Conservation (phyloP, 2,888 invertebrate genomes). For the Cephus pygmeus region DNA sequence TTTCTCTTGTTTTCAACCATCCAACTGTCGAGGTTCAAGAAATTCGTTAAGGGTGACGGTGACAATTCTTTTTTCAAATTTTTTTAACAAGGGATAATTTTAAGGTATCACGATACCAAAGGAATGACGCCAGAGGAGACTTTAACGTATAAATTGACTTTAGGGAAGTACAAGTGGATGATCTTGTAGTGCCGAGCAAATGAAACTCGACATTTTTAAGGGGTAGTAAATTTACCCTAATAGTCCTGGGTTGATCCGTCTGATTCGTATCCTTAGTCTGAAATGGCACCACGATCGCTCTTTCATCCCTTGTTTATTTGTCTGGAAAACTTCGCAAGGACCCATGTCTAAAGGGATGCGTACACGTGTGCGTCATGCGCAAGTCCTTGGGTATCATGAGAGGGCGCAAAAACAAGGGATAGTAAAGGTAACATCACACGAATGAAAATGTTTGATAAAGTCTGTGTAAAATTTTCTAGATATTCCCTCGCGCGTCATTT, state of each 20-base stretch:
- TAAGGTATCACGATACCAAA: neutral
- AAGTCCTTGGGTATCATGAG: neutral
- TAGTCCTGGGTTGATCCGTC: too few species aligned
- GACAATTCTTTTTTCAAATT: neutral
- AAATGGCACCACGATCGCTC: too few species aligned
- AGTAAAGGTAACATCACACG: too few species aligned
- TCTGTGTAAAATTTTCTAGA: too few species aligned
- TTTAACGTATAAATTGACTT: neutral
- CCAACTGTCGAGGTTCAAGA: neutral
- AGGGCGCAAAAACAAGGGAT: too few species aligned
- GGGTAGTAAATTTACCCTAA: too few species aligned
- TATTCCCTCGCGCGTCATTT: too few species aligned
- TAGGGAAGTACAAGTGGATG: neutral
- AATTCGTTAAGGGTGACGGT: neutral
- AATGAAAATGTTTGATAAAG: too few species aligned
- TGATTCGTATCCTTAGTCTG: too few species aligned
- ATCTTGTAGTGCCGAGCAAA: neutral
- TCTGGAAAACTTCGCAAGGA: too few species aligned
- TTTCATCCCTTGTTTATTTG: too few species aligned
- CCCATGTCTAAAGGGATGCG: neutral
- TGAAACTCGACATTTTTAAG: neutral
- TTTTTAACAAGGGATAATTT: neutral
- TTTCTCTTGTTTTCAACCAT: neutral
- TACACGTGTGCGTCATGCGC: neutral
- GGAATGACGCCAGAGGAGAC: neutral